Conservation (phyloP, 1,140 invertebrate genomes). For the Neodiprion virginianus region DNA sequence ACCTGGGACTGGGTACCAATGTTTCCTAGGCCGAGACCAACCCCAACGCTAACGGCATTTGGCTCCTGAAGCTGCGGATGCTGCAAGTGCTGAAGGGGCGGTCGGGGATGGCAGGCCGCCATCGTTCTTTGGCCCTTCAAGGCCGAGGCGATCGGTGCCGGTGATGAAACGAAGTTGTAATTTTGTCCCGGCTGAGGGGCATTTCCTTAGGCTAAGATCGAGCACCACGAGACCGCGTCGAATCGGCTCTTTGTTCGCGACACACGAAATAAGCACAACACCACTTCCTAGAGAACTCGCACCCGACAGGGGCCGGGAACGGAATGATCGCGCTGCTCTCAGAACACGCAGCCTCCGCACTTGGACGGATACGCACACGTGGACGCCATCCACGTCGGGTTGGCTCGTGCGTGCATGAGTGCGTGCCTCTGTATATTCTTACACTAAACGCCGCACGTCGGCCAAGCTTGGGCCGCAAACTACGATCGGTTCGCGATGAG, state of each 20-base stretch:
- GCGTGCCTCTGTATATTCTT: conserved; percentile 3
- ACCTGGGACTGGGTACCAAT: conserved; percentile 38
- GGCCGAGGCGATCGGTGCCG: conserved; percentile 1
- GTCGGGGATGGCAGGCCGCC: conserved; percentile 53
- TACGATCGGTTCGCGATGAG: not conserved
- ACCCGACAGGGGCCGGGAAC: not conserved
- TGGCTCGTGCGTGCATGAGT: not conserved
- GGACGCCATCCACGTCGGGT: not conserved
- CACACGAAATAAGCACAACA: not conserved
- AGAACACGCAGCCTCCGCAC: not conserved
- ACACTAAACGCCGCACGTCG: not conserved
- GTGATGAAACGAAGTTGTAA: not conserved
- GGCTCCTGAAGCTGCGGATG: conserved; percentile 40
- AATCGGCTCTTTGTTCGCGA: no score
- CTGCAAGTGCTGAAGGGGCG: conserved; percentile 46
- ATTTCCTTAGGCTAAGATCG: not conserved
- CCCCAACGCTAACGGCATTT: conserved; percentile 17
- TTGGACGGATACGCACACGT: not conserved
- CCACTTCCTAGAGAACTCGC: conserved; percentile 6
- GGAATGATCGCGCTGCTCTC: conserved; percentile 3
- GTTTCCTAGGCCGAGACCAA: conserved; percentile 24
- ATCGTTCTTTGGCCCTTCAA: conserved; percentile 35
- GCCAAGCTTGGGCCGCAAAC: not conserved
- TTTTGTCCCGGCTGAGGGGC: not conserved
- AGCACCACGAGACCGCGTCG: not conserved